Evolutionary conservation across 2,113 vertebrate genomes (phyloP).

Genomic region (Lota lota): DNA sequence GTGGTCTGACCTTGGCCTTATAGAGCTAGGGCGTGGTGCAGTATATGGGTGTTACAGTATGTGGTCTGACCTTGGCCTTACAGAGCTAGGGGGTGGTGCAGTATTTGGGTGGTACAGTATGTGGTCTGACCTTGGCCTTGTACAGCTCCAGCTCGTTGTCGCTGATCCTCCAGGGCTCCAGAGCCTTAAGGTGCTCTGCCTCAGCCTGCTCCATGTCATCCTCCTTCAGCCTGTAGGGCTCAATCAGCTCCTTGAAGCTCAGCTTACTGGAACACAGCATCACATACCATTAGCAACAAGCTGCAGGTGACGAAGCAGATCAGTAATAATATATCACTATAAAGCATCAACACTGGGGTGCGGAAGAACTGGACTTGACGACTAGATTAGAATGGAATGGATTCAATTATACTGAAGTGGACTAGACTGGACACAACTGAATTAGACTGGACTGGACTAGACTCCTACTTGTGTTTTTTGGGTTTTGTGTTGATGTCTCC

Average conservation of each 20-base stretch:
- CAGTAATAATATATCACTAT: too few species aligned
- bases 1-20: slow-evolving; percentile 84
- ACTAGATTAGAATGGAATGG: not conserved
- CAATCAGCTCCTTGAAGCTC: slow-evolving; percentile 92
- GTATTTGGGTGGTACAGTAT: too few species aligned
- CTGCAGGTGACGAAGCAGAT: too few species aligned
- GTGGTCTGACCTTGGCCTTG: slow-evolving; percentile 84
- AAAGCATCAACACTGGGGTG: not conserved
- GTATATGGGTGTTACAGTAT: too few species aligned
- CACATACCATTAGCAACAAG: not conserved
- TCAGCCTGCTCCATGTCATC: slow-evolving; percentile 95
- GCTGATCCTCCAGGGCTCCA: slow-evolving; percentile 95
- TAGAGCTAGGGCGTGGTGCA: slow-evolving; percentile 72
- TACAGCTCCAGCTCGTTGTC: slow-evolving; percentile 96
- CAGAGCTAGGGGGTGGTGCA: slow-evolving; percentile 32
- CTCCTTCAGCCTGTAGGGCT: slow-evolving; percentile 91
- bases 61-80: slow-evolving; percentile 83
- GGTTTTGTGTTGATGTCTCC: slow-evolving; percentile 98
- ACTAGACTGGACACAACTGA: not conserved
- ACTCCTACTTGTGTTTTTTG: slow-evolving; percentile 89
- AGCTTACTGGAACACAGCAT: slow-evolving; percentile 72
- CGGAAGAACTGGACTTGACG: not conserved
- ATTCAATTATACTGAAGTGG: not conserved
- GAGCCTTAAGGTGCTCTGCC: slow-evolving; percentile 90
- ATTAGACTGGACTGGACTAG: not conserved